Evolutionary conservation across 2,113 vertebrate species (phyloP).

Genomic region (Ptyas mucosa): DNA sequence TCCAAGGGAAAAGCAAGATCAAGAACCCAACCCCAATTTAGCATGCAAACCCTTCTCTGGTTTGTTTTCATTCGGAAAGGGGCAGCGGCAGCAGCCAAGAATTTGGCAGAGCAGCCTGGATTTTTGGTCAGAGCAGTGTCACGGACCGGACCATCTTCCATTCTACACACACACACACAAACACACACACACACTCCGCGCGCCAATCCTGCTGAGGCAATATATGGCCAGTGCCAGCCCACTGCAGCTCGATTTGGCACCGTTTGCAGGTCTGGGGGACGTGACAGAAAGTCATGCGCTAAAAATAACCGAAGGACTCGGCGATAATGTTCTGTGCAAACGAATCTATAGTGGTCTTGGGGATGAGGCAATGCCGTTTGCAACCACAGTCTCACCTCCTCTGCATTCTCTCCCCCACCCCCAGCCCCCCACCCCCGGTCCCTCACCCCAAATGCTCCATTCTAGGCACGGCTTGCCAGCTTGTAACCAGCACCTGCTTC

Average conservation of each 20-base stretch:
- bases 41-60: background rate
- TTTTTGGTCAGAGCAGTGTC: background rate
- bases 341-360: background rate
- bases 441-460: background rate
- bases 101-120: background rate
- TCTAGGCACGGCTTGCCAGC: background rate
- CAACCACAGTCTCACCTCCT: background rate
- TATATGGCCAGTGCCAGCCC: too few species aligned
- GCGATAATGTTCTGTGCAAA: background rate
- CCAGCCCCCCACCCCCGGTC: background rate
- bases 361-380: background rate
- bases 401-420: background rate
- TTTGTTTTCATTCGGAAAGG: rapidly evolving
- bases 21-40: background rate
- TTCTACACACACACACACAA: too few species aligned
- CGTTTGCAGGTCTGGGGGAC: background rate
- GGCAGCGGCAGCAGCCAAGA: background rate
- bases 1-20: background rate
- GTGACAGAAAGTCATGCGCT: background rate
- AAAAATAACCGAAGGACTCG: background rate
- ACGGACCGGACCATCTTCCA: background rate
- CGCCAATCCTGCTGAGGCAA: background rate
- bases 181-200: background rate
- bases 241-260: background rate
- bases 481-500: background rate